Base-by-base conservation (phyloP, 1,140 invertebrate genomes). In the Calliphora vicina region DNA sequence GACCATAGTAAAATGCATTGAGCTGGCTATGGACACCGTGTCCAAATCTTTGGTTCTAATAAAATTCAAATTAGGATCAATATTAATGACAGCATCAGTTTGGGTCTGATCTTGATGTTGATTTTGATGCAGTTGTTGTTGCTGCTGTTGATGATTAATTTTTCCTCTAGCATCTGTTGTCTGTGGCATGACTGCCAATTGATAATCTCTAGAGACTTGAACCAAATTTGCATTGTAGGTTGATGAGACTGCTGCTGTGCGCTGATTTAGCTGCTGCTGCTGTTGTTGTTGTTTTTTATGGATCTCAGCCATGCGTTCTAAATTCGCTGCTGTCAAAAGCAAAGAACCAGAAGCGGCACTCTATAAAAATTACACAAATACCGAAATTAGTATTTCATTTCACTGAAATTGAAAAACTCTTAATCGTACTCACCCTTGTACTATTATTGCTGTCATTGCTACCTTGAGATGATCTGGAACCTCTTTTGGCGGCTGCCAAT, bases 1-100 rank as follows among this genome's bases (percentile, higher is more conserved):
- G 72, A 96, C 93, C 61, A 96, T 95, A 6, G 96, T 97, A 88
- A 96, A 97, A 90, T 97, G 95, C 82, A 95, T 96, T 82, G 95
- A 96, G 89, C 95, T 96, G 35, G 95, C 95, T 82, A 96, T 92
- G n/a, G 95, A 96, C 25, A 92, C 92, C 45, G 93, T 93, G 86
- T 96, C 95, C 80, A 92, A 87, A 86, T 89, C 92, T 88, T 85
- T 91, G 91, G 85, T 89, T 90, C 67, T 88, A 74, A 90, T 82
- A 57, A 88, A 90, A 84, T 90, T 83, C 84, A 90, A 84, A 85
- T 90, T 90, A 78, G 88, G 88, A 85, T 86, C 88, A 45, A 90
- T 90, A 35, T 85, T 50, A 35, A 90, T 89, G 0, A 88, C 86
- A 9, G 88, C 85, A 85, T 90, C 88, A 25, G 17, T 67, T 23